Conservation (phyloP, 2,888 invertebrate genomes). For the Callyntrura guangdongensis region DNA sequence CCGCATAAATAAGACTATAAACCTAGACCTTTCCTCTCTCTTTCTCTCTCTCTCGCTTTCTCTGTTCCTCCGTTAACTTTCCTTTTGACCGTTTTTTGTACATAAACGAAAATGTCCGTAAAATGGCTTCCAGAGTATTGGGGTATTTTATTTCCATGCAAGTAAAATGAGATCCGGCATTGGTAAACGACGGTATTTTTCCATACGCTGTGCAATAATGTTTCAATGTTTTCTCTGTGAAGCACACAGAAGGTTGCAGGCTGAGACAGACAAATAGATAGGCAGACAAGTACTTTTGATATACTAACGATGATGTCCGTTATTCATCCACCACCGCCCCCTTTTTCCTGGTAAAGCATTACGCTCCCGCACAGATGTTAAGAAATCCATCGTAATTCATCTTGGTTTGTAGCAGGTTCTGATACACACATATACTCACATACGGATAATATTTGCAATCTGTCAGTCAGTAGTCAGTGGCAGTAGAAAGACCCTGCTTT, state of each 20-base stretch:
- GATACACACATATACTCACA: constrained; percentile 48
- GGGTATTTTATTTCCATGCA: constrained; percentile 39
- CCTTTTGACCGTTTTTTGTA: not conserved
- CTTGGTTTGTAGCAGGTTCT: constrained; percentile 26
- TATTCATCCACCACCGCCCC: constrained; percentile 27
- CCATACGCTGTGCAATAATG: not conserved
- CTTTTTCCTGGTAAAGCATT: constrained; percentile 1
- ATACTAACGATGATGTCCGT: constrained; percentile 36
- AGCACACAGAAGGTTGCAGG: not conserved
- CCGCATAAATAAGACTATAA: not conserved
- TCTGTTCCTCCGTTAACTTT: not conserved
- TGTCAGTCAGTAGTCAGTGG: constrained; percentile 27
- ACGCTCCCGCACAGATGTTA: constrained; percentile 53
- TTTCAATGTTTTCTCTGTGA: not conserved
- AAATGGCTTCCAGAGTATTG: not conserved
- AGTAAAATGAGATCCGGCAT: constrained; percentile 54
- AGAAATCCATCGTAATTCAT: constrained; percentile 69
- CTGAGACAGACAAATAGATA: constrained; percentile 10
- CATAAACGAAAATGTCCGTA: too few species aligned
- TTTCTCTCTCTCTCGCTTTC: too few species aligned
- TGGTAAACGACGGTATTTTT: not conserved
- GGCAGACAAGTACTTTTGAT: constrained; percentile 10
- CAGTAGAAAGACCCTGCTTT: not conserved
- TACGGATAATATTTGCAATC: constrained; percentile 57
- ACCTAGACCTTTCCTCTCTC: constrained; percentile 33